Evolutionary conservation across 2,797 vertebrate genomes (phyloP), one percentile per base, ranked within the genome.

Genomic region (Artibeus lituratus): DNA sequence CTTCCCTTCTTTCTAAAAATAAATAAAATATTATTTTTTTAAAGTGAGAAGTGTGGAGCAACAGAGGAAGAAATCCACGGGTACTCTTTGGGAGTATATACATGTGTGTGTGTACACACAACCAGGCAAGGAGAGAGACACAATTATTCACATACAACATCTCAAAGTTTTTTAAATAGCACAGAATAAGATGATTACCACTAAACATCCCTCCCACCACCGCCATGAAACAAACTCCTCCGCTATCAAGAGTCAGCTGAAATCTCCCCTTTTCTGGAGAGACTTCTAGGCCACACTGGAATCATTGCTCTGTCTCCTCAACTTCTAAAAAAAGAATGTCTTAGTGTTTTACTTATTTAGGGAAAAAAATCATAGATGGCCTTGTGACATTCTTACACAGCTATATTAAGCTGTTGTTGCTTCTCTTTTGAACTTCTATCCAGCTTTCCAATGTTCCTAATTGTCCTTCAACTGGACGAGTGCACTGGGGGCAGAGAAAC

Each of bases 341-440:
- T 81, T 93, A 32, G 51, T 22, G 72, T 90, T 74, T 15, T 24
- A 47, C 26, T 91, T 42, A 85, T 49, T 89, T 86, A 42, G 59
- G 39, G 39, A 11, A 24, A 65, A 80, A 87, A 42, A 44, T 53
- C 26, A 51, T 59, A 83, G 42, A 51, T 77, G 39, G 32, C 18
- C 57, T 81, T 39, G n/a, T 24, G 19, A 94, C 49, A 62, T 87
- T 76, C 65, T 90, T 57, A 82, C 5, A 62, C 19, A 87, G 44
- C 44, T 62, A 19, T 19, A 55, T 37, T 78, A 65, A 84, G 76
- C 39, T 70, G 12, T 39, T 70, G 11, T 39, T 70, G 7, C 76
- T 91, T 92, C 65, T 90, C 76, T 96, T 47, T 81, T 90, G 49
- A 92, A 62, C 65, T 92, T 53, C 39, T 49, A 1, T 32, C 82